Conservation (phyloP, 2,888 invertebrate genomes). For the Autographa gamma region DNA sequence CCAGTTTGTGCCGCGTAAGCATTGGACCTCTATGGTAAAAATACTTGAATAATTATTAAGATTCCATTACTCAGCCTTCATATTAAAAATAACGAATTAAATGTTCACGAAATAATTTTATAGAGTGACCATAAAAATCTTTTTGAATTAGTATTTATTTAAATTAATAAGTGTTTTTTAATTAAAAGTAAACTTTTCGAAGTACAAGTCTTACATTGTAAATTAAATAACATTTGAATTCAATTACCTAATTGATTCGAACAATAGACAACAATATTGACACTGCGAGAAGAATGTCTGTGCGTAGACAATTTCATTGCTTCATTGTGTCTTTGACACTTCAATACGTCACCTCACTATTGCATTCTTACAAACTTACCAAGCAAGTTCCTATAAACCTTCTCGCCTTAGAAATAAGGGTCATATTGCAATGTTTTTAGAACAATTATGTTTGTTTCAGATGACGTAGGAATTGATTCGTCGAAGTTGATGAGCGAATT, state of each 20-base stretch:
- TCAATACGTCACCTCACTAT: conserved; percentile 68
- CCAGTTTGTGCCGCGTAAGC: conserved; percentile 1
- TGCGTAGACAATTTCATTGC: conserved; percentile 66
- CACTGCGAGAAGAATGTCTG: conserved; percentile 58
- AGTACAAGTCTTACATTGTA: conserved; percentile 28
- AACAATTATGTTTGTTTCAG: conserved; percentile 24
- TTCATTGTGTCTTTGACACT: conserved; percentile 67
- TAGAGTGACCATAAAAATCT: not conserved
- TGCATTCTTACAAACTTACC: conserved; percentile 58
- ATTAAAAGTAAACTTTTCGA: not conserved
- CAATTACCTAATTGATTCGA: conserved; percentile 62
- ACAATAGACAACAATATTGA: conserved; percentile 62
- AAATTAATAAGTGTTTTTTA: too few relatives aligned
- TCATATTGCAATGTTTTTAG: conserved; percentile 14
- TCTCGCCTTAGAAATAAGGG: not conserved
- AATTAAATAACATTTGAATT: conserved; percentile 44
- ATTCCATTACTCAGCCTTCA: too few relatives aligned
- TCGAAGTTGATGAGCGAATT: conserved; percentile 63
- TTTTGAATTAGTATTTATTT: not conserved
- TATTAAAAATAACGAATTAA: too few relatives aligned
- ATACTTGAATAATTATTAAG: not conserved
- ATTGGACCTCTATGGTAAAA: not conserved
- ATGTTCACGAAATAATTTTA: too few relatives aligned
- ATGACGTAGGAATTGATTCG: conserved; percentile 69
- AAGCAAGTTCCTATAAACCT: conserved; percentile 25